Evolutionary conservation across 2,113 vertebrate genomes (phyloP).

Genomic region (Diphyllodes magnificus): DNA sequence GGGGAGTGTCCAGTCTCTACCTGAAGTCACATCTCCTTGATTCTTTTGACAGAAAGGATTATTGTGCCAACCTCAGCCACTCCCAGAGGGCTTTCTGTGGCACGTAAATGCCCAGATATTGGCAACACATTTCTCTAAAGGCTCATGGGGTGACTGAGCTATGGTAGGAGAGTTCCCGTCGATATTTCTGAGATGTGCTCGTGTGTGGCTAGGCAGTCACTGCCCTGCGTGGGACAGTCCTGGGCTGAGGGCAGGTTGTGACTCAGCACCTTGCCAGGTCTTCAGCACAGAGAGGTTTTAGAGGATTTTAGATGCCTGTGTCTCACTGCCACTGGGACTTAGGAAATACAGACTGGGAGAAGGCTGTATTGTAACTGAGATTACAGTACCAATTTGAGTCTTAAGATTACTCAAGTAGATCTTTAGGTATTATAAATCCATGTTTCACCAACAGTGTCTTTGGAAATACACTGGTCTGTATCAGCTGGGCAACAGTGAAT

Average conservation of each 20-base stretch:
- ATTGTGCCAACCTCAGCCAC: not conserved
- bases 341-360: not conserved
- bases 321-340: not conserved
- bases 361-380: not conserved
- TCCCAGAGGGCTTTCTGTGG: not conserved
- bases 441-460: accelerated
- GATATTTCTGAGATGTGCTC: not conserved
- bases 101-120: not conserved
- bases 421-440: not conserved
- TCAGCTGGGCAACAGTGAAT: not conserved
- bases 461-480: not conserved
- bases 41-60: not conserved
- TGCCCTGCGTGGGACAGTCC: not conserved
- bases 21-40: not conserved
- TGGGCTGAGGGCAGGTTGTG: not conserved
- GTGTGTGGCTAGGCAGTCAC: not conserved
- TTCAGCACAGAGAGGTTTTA: not conserved
- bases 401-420: not conserved
- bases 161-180: accelerated
- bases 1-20: not conserved
- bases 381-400: not conserved
- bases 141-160: not conserved
- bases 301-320: not conserved
- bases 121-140: not conserved
- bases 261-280: not conserved